Percentiles rank a stretch among this genome's conserved stretches.
Evolutionary conservation across 2,113 vertebrate genomes (phyloP).

Genomic region (Ascaphus truei): DNA sequence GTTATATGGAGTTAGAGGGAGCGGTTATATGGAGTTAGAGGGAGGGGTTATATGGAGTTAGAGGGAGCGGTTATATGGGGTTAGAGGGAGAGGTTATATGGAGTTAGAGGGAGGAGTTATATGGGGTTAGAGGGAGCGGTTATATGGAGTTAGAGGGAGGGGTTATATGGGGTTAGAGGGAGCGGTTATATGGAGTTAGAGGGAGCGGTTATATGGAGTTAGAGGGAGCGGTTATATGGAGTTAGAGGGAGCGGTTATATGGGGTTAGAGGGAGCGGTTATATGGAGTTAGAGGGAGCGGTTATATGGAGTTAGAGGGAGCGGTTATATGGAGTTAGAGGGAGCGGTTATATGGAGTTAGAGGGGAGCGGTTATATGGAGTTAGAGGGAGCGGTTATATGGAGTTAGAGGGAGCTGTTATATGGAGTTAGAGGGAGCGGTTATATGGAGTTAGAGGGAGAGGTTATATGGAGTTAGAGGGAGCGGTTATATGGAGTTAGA

Average conservation of each 20-base stretch:
- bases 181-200: neutral
- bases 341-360: neutral
- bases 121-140: slow-evolving; percentile 8
- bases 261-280: neutral
- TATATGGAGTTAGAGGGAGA: neutral
- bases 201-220: neutral
- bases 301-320: neutral
- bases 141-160: neutral
- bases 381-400: neutral
- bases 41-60: neutral
- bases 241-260: neutral
- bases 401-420: neutral
- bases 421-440: neutral
- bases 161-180: neutral
- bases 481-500: neutral
- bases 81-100: no score
- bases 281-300: neutral
- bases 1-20: neutral
- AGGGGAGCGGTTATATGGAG: neutral
- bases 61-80: neutral
- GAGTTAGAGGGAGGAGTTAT: neutral
- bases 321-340: neutral
- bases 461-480: neutral
- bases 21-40: neutral
- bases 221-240: neutral